Percentiles rank a stretch among this genome's conserved stretches.
These are phyloP conservation scores for Incurvaria masculella DNA, from an alignment of 2,888 invertebrate species.

Conservation along the genomic window DNA sequence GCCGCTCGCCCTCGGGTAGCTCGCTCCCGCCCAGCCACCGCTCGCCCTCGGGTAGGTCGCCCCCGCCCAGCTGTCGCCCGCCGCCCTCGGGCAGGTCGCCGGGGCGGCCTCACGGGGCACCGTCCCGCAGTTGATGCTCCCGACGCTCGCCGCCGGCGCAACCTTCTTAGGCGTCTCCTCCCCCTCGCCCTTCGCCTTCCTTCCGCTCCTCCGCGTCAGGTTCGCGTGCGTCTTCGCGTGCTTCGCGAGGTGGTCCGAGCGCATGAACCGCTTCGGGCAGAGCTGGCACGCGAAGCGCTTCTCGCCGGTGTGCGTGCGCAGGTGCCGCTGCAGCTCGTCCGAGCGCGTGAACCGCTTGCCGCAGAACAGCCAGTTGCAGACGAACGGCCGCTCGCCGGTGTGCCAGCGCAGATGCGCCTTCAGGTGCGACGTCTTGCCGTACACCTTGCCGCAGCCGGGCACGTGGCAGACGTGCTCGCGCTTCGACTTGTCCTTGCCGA, in stretches of 20 bases:
- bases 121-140: constrained; percentile 18
- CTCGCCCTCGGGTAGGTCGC: constrained; percentile 27
- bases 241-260: constrained; percentile 91
- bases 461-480: constrained; percentile 85
- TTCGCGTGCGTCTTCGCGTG: constrained; percentile 87
- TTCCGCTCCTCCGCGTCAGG: constrained; percentile 50
- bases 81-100: neutral
- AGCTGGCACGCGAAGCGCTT: constrained; percentile 82
- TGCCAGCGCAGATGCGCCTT: constrained; percentile 94
- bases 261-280: constrained; percentile 89
- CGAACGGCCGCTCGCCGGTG: constrained; percentile 87
- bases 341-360: constrained; percentile 90
- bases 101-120: constrained; percentile 4
- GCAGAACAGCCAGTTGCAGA: constrained; percentile 86
- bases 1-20: neutral
- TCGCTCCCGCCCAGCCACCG: neutral
- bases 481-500: constrained; percentile 71
- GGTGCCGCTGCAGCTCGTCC: constrained; percentile 86
- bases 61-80: constrained; percentile 14
- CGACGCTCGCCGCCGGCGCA: constrained; percentile 8
- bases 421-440: constrained; percentile 91
- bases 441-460: constrained; percentile 83
- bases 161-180: constrained; percentile 24
- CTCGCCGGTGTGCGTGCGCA: constrained; percentile 87
- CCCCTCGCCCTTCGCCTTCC: constrained; percentile 36